Evolutionary conservation across 1,140 invertebrate genomes (phyloP).

Genomic region (Drosophila sulfurigaster): DNA sequence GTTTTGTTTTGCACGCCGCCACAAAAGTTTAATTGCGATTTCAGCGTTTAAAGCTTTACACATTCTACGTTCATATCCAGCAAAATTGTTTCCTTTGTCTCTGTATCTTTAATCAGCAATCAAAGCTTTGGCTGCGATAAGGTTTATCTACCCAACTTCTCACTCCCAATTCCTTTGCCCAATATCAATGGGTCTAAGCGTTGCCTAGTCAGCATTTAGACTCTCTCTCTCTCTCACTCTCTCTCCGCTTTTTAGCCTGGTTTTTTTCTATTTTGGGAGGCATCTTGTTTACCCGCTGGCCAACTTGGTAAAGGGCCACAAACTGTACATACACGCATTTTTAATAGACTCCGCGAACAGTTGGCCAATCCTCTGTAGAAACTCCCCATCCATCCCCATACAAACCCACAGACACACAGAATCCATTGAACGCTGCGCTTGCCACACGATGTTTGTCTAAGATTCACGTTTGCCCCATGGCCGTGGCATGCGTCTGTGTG

Average conservation of each 20-base stretch:
- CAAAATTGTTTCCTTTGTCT: background rate
- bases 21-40: conserved; percentile 23
- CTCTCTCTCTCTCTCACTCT: background rate
- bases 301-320: conserved; percentile 39
- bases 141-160: background rate
- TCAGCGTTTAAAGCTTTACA: background rate
- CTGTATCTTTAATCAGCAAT: background rate
- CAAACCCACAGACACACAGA: conserved; percentile 4
- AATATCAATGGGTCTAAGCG: background rate
- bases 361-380: conserved; percentile 30
- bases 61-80: background rate
- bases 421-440: conserved; percentile 53
- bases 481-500: background rate
- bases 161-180: no score
- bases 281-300: conserved; percentile 43
- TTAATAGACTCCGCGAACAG: conserved; percentile 64
- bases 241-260: conserved; percentile 19
- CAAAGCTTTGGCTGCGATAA: background rate
- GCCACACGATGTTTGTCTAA: conserved; percentile 75
- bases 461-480: conserved; percentile 60
- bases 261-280: conserved; percentile 12
- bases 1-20: conserved; percentile 29
- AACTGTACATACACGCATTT: conserved; percentile 62
- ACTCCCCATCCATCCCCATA: conserved; percentile 12
- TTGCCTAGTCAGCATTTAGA: conserved; percentile 34